Evolutionary conservation across 2,888 invertebrate species (phyloP), one percentile per base, ranked within the genome.

Genomic region (Oscheius onirici): DNA sequence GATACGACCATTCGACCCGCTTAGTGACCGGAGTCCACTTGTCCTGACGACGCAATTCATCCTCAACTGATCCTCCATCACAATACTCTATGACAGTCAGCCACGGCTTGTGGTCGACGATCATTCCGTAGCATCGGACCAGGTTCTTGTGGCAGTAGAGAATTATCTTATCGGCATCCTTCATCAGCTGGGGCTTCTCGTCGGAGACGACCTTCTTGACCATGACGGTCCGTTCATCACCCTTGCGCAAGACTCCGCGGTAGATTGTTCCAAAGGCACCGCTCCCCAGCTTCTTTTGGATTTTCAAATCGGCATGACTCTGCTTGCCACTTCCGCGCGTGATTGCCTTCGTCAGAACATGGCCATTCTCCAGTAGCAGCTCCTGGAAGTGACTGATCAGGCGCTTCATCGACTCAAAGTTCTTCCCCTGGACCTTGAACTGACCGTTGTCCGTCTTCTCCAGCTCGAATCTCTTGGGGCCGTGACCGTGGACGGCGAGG

Each of bases 201-300:
- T 63, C 63, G 43, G 13, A 43, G 43, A n/a, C 74, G 5, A 73
- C 74, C 60, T 74, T 74, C 46, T 78, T 78, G 40, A 74, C 76
- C n/a, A n/a, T n/a, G 44, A 76, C 78, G 22, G 76, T 72, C 22
- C 70, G 61, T n/a, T 61, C 44, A 49, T 73, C 71, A 11, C 63
- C 68, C 60, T 72, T 74, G 11, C 77, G 68, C 40, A 84, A 65
- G 3, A 78, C 69, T 44, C 82, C 83, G 22, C 77, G 72, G 71
- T 82, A 84, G 13, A 84, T 83, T 2, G 82, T 82, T 54, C 84
- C 84, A 60, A 83, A 84, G 11, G 84, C 81, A 2, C 84, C 84
- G 17, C 75, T 72, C 6, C 83, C 83, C 49, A 66, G 34, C 40
- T 78, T 81, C 54, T 82, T 82, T 70, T 77, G 76, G 65, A 83